Base-by-base conservation (phyloP, 2,113 vertebrate species). In the Ciconia boyciana region DNA sequence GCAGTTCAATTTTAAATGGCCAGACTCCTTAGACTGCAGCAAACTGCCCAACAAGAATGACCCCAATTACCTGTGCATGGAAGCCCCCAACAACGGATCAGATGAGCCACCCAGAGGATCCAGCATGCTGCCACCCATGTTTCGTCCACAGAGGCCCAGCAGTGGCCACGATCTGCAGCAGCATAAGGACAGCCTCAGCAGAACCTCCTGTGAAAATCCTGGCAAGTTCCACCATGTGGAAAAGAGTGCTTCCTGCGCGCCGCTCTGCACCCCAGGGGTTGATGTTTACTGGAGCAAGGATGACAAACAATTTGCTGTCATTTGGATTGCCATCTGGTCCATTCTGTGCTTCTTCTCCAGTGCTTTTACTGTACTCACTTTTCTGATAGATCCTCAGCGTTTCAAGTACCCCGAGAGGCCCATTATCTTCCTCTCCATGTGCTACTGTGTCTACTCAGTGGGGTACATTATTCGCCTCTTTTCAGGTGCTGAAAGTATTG, bases 401-500 rank as follows among this genome's bases (percentile, higher is more conserved):
- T 99, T 99, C 98, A 98, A 98, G 93, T 99, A 99, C 98, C 99
- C 99, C 0, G 99, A 99, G 98, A 98, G 99, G 93, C 99, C 99
- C 80, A 99, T 99, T 94, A 99, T 99, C 97, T 99, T 99, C 98
- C 98, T 99, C 7, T 99, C 99, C 10, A 99, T 99, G 99, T 99
- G 99, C 96, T 99, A 99, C 98, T 99, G 99, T 17, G 99, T 99
- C 85, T 99, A 99, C 97, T 99, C 99, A 0, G 97, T 99, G 97
- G 99, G 99, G 36, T 99, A 99, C 98, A 99, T 99, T 81, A 98
- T 99, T 94, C 98, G 99, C 80, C 99, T 99, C 28, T 99, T 99
- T 66, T 99, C 99, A 1, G 99, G 99, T 2, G 99, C 99, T 1
- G 99, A 99, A 91, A 99, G 98, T 75, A 99, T 99, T 7, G 99